A percentile compares a stretch with the other conserved stretches of the same genome.
phyloP scores from a whole-genome alignment of 2,113 vertebrate genomes.

The Rhynchomys soricoides region DNA sequence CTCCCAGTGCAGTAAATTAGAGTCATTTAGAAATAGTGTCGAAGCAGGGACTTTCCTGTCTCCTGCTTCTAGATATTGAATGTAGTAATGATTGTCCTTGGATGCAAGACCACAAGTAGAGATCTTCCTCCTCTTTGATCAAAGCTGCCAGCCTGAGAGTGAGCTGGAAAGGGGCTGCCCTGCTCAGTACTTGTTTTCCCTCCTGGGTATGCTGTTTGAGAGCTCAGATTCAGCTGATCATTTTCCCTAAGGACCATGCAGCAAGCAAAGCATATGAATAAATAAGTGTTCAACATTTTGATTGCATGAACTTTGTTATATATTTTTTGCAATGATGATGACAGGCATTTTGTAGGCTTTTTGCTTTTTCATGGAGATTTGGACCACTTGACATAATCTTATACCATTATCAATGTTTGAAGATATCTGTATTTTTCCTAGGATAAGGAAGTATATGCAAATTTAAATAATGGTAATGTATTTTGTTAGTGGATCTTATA shows the following conservation, averaged over 20 bases:
- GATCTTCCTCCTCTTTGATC: slow-evolving; percentile 51
- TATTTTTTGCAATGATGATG: slow-evolving; percentile 76
- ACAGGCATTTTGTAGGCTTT: slow-evolving; percentile 74
- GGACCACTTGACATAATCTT: not conserved
- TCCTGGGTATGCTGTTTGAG: slow-evolving; percentile 52
- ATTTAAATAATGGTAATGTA: slow-evolving; percentile 44
- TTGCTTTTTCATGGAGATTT: slow-evolving; percentile 26
- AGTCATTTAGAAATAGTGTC: slow-evolving; percentile 53
- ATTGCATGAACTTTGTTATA: slow-evolving; percentile 78
- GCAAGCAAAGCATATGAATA: slow-evolving; percentile 82
- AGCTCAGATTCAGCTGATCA: slow-evolving; percentile 77
- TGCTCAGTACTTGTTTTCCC: slow-evolving; percentile 77
- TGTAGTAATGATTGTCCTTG: slow-evolving; percentile 46
- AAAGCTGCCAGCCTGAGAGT: not conserved
- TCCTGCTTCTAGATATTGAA: slow-evolving; percentile 27
- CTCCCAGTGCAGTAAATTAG: slow-evolving; percentile 41
- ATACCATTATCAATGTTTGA: slow-evolving; percentile 7
- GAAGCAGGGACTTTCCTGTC: slow-evolving; percentile 5
- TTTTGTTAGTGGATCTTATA: slow-evolving; percentile 31
- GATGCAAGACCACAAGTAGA: slow-evolving; percentile 24
- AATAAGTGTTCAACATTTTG: slow-evolving; percentile 79
- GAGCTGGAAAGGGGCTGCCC: slow-evolving; percentile 65
- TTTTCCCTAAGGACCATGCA: slow-evolving; percentile 80
- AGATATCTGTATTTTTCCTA: slow-evolving; percentile 5
- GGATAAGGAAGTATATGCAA: not conserved